These are phyloP conservation scores for Cyclopterus lumpus DNA, from an alignment of 2,797 vertebrate species.

Conservation along the genomic window DNA sequence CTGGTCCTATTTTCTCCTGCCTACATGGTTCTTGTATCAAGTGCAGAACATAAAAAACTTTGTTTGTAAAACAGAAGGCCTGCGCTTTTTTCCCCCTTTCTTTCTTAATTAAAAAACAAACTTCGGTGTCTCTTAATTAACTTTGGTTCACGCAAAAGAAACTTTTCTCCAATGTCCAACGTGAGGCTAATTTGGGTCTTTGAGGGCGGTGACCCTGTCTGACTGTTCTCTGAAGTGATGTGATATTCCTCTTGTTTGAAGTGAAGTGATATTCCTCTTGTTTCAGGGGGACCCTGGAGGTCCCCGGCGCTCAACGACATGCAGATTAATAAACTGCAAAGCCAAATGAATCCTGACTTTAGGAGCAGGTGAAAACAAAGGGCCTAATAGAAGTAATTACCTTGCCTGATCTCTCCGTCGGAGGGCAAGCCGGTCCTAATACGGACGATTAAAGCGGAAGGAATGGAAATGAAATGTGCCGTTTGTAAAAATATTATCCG, in stretches of 20 bases:
- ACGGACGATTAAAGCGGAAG: constrained; percentile 33
- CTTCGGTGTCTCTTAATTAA: constrained; percentile 20
- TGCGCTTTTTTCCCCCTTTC: neutral
- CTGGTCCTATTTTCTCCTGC: neutral
- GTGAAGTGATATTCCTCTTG: constrained; percentile 51
- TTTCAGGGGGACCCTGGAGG: constrained; percentile 29
- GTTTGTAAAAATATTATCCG: constrained; percentile 42
- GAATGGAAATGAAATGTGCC: constrained; percentile 38
- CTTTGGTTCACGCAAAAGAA: neutral
- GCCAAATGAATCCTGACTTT: constrained; percentile 67
- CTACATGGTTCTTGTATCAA: neutral
- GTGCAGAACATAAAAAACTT: neutral
- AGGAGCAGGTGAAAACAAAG: constrained; percentile 49
- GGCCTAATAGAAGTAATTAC: constrained; percentile 64
- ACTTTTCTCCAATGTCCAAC: constrained; percentile 37
- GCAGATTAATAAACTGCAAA: constrained; percentile 70
- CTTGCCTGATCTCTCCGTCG: constrained; percentile 44
- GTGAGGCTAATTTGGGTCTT: constrained; percentile 30
- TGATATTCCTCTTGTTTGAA: no score
- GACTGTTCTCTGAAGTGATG: constrained; percentile 11
- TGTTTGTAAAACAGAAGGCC: neutral
- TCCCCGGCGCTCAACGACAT: constrained; percentile 56
- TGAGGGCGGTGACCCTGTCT: constrained; percentile 20
- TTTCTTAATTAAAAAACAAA: constrained; percentile 24
- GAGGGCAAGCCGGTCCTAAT: constrained; percentile 32